Evolutionary conservation across 2,888 invertebrate genomes (phyloP).

Genomic region (Ophioninae sp.): DNA sequence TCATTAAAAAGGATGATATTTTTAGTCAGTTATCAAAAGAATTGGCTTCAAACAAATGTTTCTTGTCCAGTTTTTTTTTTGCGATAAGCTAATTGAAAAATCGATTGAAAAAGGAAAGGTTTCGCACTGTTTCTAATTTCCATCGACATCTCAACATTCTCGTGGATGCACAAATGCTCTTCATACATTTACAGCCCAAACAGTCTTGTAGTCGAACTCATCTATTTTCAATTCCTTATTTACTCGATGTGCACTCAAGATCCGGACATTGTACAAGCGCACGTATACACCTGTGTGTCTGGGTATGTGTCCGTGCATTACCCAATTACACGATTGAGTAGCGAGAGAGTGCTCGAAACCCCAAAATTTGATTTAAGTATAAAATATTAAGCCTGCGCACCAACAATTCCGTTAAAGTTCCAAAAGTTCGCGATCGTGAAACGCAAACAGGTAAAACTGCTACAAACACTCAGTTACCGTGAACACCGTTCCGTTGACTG

Average conservation of each 20-base stretch:
- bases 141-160: no score
- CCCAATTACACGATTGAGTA: slow-evolving; percentile 6
- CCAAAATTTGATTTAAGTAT: slow-evolving; percentile 74
- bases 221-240: slow-evolving; percentile 17
- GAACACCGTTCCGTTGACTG: slow-evolving; percentile 27
- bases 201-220: slow-evolving; percentile 2
- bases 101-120: no score
- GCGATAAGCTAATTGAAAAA: no score
- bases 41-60: no score
- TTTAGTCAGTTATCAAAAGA: not conserved
- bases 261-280: no score
- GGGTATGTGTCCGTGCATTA: not conserved
- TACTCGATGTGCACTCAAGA: not conserved
- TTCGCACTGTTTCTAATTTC: no score
- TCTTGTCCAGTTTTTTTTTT: no score
- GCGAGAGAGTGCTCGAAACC: slow-evolving; percentile 49
- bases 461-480: slow-evolving; percentile 50
- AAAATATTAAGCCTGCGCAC: slow-evolving; percentile 75
- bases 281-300: not conserved
- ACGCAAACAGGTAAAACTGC: slow-evolving; percentile 54
- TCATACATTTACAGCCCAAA: slow-evolving; percentile 11
- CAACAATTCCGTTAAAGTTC: slow-evolving; percentile 75
- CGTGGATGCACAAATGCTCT: not conserved
- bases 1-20: slow-evolving; percentile 10
- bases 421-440: slow-evolving; percentile 69